Evolutionary conservation across 1,140 invertebrate species (phyloP).

Genomic region (Zaprionus capensis): DNA sequence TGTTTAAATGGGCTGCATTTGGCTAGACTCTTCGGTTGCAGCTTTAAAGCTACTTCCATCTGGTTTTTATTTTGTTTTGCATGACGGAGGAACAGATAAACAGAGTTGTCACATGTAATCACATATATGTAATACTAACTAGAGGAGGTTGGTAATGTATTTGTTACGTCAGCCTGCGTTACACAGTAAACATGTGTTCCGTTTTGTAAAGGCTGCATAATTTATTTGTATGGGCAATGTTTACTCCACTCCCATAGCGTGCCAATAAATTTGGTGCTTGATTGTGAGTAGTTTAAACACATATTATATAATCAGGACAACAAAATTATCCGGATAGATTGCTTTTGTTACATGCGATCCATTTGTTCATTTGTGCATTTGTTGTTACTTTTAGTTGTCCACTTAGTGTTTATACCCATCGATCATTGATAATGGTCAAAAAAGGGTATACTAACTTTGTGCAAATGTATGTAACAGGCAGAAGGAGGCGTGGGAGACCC

Average conservation of each 20-base stretch:
- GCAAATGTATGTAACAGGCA: too few species aligned
- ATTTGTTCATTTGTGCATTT: constrained; percentile 3
- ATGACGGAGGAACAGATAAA: constrained; percentile 33
- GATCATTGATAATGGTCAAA: too few species aligned
- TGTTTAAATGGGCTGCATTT: constrained; percentile 82
- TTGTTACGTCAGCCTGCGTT: neutral
- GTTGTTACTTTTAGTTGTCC: constrained; percentile 4
- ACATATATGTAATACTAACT: constrained; percentile 37
- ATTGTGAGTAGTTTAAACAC: constrained; percentile 60
- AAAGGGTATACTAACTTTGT: too few species aligned
- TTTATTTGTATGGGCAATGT: constrained; percentile 72
- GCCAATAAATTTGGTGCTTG: constrained; percentile 42
- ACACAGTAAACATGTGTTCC: constrained; percentile 18
- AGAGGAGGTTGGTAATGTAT: neutral
- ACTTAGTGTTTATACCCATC: constrained; percentile 72
- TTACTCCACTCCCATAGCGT: constrained; percentile 51
- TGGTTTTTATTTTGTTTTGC: constrained; percentile 68
- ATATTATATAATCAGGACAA: neutral
- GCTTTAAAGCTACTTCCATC: constrained; percentile 64
- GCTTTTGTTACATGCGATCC: constrained; percentile 42
- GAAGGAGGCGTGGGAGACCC: too few species aligned
- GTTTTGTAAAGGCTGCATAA: constrained; percentile 66
- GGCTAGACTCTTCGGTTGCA: neutral
- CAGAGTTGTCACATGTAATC: constrained; percentile 39
- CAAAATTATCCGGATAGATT: constrained; percentile 79